Conservation (phyloP, 2,888 invertebrate genomes). For the Microctonus hyperodae region DNA sequence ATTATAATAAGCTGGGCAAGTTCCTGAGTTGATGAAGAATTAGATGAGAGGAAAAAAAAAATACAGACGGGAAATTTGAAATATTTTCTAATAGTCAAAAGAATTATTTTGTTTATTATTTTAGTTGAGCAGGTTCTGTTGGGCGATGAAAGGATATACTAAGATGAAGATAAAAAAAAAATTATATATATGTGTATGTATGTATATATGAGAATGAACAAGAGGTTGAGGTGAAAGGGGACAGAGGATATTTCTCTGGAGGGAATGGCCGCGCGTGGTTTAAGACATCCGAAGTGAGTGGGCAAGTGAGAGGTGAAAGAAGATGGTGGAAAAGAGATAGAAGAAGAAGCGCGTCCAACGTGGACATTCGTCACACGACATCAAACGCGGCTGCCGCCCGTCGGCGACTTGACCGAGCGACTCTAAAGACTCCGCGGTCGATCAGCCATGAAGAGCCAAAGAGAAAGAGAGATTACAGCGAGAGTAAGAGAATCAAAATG, state of each 20-base stretch:
- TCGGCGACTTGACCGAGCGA: constrained; percentile 58
- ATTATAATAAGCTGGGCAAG: too few relatives aligned
- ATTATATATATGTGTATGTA: constrained; percentile 21
- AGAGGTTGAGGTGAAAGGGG: constrained; percentile 21
- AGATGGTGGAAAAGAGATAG: constrained; percentile 27
- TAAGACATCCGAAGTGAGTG: constrained; percentile 12
- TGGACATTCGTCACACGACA: constrained; percentile 63
- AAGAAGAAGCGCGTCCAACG: constrained; percentile 61
- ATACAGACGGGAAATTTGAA: too few relatives aligned
- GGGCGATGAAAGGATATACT: constrained; percentile 6
- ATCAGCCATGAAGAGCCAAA: constrained; percentile 59
- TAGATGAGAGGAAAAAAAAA: too few relatives aligned
- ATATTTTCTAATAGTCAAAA: not conserved
- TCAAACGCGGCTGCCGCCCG: constrained; percentile 62
- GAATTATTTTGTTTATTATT: not conserved
- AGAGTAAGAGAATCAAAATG: constrained; percentile 37
- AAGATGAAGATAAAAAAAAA: constrained; percentile 25
- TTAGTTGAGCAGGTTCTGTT: constrained; percentile 28
- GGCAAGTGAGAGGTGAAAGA: constrained; percentile 26
- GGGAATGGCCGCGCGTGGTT: constrained; percentile 10
- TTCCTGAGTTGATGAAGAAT: too few relatives aligned
- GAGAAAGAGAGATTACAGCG: constrained; percentile 43
- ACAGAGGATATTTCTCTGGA: constrained; percentile 20
- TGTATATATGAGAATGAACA: constrained; percentile 20
- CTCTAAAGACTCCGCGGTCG: constrained; percentile 61